Conservation (phyloP, 2,113 vertebrate genomes). For the Perca fluviatilis region DNA sequence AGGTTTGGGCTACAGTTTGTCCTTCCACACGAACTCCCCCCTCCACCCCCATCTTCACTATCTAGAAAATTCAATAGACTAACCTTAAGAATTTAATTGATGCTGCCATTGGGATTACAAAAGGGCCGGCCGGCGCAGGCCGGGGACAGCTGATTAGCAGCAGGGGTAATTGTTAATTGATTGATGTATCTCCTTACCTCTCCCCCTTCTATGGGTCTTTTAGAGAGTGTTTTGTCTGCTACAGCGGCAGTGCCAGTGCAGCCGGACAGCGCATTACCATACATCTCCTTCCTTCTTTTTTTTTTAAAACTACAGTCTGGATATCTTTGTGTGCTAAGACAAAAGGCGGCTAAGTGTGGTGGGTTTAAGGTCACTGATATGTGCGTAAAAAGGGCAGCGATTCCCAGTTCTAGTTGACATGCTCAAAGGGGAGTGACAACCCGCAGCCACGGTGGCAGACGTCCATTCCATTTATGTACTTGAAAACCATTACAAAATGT, state of each 20-base stretch:
- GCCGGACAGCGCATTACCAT: slow-evolving; percentile 83
- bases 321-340: slow-evolving; percentile 70
- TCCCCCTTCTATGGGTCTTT: slow-evolving; percentile 77
- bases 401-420: slow-evolving; percentile 10
- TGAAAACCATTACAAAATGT: neutral
- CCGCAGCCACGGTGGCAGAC: neutral
- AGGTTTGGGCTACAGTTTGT: slow-evolving; percentile 73
- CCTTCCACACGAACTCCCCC: slow-evolving; percentile 49
- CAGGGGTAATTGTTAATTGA: slow-evolving; percentile 87
- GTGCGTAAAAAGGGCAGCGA: slow-evolving; percentile 60
- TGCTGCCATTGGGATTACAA: slow-evolving; percentile 86
- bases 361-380: slow-evolving; percentile 64
- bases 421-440: slow-evolving; percentile 6
- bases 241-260: slow-evolving; percentile 54
- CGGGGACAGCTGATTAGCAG: slow-evolving; percentile 88
- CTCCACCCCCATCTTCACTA: slow-evolving; percentile 65
- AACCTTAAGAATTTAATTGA: slow-evolving; percentile 89
- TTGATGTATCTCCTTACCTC: slow-evolving; percentile 86
- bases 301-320: slow-evolving; percentile 36
- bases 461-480: neutral
- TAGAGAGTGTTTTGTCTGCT: slow-evolving; percentile 83
- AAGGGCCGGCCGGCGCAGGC: slow-evolving; percentile 72
- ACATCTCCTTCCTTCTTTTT: slow-evolving; percentile 56
- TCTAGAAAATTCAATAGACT: slow-evolving; percentile 89
- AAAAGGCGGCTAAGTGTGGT: slow-evolving; percentile 68